These are phyloP conservation scores for Oncorhynchus keta DNA, from an alignment of 2,113 vertebrate species.

Conservation along the genomic window DNA sequence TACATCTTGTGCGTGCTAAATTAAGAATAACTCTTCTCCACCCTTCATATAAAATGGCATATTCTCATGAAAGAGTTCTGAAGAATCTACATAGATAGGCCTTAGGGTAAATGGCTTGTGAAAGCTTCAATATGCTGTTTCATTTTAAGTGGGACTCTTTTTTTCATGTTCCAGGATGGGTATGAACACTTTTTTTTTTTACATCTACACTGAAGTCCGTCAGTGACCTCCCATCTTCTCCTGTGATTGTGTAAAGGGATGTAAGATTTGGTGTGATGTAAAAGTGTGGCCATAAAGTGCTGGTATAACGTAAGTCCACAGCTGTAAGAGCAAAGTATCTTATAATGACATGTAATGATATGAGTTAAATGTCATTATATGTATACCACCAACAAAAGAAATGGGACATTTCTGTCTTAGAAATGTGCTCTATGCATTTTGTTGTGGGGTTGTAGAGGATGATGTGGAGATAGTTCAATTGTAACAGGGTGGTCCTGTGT, in stretches of 20 bases:
- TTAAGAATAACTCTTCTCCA: too few relatives aligned
- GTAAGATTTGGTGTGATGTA: constrained; percentile 46
- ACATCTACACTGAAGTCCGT: constrained; percentile 19
- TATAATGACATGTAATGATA: constrained; percentile 39
- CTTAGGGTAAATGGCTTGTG: too few relatives aligned
- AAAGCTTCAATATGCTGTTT: background rate
- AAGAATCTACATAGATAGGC: too few relatives aligned
- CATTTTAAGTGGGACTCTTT: background rate
- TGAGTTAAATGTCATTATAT: constrained; percentile 25
- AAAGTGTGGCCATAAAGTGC: constrained; percentile 30
- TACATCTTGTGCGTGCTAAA: too few relatives aligned
- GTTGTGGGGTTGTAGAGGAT: constrained; percentile 26
- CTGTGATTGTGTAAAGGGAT: constrained; percentile 50
- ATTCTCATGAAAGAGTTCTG: too few relatives aligned
- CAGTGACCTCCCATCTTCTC: constrained; percentile 30
- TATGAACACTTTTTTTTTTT: constrained; percentile 17
- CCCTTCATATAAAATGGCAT: too few relatives aligned
- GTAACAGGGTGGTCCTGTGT: constrained; percentile 36
- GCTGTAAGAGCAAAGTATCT: constrained; percentile 10
- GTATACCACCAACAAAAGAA: constrained; percentile 6
- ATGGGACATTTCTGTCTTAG: constrained; percentile 37
- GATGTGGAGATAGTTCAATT: constrained; percentile 30
- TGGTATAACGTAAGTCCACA: constrained; percentile 13
- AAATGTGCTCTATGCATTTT: constrained; percentile 11
- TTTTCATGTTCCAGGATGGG: background rate